These are phyloP conservation scores for Tympanuchus pallidicinctus DNA, from an alignment of 2,113 vertebrate genomes.

Conservation along the genomic window DNA sequence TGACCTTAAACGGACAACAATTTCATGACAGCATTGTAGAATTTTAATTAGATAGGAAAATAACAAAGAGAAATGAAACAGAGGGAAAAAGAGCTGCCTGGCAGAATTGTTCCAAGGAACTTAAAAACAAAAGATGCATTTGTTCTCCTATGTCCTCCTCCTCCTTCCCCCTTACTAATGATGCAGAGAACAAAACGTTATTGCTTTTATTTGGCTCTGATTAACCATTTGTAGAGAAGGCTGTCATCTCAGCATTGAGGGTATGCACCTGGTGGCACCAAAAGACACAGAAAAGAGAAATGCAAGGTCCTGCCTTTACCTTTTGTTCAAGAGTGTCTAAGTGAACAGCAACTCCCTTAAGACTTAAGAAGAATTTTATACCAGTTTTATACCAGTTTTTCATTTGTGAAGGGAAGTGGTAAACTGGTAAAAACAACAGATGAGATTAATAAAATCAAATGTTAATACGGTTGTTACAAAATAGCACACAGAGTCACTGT, in stretches of 20 bases:
- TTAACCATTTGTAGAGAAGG: slow-evolving; percentile 33
- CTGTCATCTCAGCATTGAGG: background rate
- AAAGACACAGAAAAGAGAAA: background rate
- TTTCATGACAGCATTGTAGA: slow-evolving; percentile 60
- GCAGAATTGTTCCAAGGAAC: slow-evolving; percentile 66
- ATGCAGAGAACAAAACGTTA: slow-evolving; percentile 48
- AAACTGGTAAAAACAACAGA: background rate
- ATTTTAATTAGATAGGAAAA: slow-evolving; percentile 69
- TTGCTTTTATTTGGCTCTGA: slow-evolving; percentile 5
- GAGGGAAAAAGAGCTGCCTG: slow-evolving; percentile 50
- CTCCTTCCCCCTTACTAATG: slow-evolving; percentile 38
- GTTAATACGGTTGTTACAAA: background rate
- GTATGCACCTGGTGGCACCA: background rate
- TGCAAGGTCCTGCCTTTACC: background rate
- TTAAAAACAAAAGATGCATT: slow-evolving; percentile 68
- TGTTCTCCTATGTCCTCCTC: slow-evolving; percentile 56
- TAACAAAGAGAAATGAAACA: slow-evolving; percentile 70
- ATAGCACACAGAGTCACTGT: background rate
- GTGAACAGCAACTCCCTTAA: background rate
- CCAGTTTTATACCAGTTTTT: background rate
- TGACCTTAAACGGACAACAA: slow-evolving; percentile 71
- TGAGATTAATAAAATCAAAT: background rate
- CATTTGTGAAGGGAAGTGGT: background rate
- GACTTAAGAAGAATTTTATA: background rate
- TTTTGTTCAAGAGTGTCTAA: background rate